Evolutionary conservation across 2,113 vertebrate species (phyloP).

Genomic region (Pontoporia blainvillei): DNA sequence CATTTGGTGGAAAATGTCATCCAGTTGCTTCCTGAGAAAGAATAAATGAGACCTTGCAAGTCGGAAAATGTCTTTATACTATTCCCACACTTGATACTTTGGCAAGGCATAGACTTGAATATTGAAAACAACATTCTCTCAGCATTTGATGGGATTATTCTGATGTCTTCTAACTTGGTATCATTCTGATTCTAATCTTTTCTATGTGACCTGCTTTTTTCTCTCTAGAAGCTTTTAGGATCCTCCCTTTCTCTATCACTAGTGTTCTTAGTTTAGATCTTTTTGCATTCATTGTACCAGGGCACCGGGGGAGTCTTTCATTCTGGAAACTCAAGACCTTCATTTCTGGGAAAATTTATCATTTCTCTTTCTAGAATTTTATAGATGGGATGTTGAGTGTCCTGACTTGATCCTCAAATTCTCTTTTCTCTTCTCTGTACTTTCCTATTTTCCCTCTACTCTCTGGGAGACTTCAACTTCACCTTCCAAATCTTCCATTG

Average conservation of each 20-base stretch:
- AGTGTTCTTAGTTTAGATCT: background rate
- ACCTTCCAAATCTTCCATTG: background rate
- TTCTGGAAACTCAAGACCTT: background rate
- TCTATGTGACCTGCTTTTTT: background rate
- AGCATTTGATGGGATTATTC: background rate
- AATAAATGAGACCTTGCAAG: background rate
- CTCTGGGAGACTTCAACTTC: background rate
- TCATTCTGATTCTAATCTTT: background rate
- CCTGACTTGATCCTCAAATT: background rate
- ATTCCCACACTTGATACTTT: background rate
- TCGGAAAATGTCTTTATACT: background rate
- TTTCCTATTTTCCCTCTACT: background rate
- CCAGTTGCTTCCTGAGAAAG: background rate
- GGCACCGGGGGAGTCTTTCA: background rate
- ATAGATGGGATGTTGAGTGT: background rate
- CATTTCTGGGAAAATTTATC: background rate
- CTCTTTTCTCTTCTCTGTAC: background rate
- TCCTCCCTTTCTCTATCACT: background rate
- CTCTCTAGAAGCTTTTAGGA: background rate
- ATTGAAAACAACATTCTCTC: background rate
- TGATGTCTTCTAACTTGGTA: background rate
- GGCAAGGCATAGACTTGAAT: background rate
- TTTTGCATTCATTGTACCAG: background rate
- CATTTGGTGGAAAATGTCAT: background rate
- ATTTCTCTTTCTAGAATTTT: constrained; percentile 13